Evolutionary conservation across 2,888 invertebrate species (phyloP).

Genomic region (Macrosoma leucophasiata): DNA sequence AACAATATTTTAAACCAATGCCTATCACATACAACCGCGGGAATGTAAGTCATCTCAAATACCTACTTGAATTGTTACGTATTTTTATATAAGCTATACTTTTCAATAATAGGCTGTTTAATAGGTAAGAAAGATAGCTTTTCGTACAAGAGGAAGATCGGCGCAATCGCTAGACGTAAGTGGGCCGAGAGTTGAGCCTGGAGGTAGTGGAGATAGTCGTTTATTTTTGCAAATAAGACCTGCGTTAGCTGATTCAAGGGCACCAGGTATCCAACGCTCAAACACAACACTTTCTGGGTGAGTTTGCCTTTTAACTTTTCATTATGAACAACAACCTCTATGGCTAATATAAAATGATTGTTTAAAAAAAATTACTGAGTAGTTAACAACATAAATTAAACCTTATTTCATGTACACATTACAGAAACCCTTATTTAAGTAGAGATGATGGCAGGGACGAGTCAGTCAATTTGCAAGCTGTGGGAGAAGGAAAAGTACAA

Average conservation of each 20-base stretch:
- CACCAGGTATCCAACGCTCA: constrained; percentile 54
- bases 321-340: constrained; percentile 2
- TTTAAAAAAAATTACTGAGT: too few relatives aligned
- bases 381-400: too few relatives aligned
- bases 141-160: constrained; percentile 65
- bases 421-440: constrained; percentile 15
- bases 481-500: constrained; percentile 80
- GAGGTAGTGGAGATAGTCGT: constrained; percentile 54
- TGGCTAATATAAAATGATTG: constrained; percentile 1
- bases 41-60: too few relatives aligned
- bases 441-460: constrained; percentile 59
- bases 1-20: constrained; percentile 46
- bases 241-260: constrained; percentile 57
- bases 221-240: constrained; percentile 66
- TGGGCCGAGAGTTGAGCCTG: constrained; percentile 40
- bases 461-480: constrained; percentile 70
- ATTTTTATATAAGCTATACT: constrained; percentile 3
- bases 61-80: too few relatives aligned
- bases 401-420: too few relatives aligned
- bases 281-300: constrained; percentile 69
- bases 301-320: constrained; percentile 9
- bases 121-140: constrained; percentile 66
- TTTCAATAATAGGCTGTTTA: too few relatives aligned
- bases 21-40: constrained; percentile 64
- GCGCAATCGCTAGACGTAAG: constrained; percentile 64